Evolutionary conservation across 2,797 vertebrate species (phyloP).

Genomic region (Scolopax rusticola): DNA sequence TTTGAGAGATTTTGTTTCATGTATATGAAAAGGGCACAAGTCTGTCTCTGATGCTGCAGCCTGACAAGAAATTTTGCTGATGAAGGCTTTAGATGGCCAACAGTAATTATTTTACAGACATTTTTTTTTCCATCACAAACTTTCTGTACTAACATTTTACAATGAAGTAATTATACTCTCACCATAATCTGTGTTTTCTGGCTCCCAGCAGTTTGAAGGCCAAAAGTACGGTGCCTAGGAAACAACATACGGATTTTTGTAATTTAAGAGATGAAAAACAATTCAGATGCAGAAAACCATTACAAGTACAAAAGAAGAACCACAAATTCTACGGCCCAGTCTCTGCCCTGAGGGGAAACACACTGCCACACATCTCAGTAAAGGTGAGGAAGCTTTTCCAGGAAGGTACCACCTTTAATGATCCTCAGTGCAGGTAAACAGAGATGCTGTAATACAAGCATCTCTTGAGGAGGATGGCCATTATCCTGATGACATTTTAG

Average conservation of each 20-base stretch:
- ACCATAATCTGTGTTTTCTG: constrained; percentile 98
- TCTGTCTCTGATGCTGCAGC: not conserved
- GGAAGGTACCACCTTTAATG: not conserved
- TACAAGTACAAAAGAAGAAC: not conserved
- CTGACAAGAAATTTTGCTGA: not conserved
- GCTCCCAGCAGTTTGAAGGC: constrained; percentile 98
- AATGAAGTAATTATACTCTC: constrained; percentile 64
- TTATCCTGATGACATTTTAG: not conserved
- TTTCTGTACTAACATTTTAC: not conserved
- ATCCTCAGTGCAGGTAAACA: not conserved
- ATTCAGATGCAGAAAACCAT: not conserved
- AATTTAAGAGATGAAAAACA: not conserved
- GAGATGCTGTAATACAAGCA: not conserved
- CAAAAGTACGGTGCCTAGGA: constrained; percentile 94
- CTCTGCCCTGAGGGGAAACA: not conserved
- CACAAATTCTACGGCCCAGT: not conserved
- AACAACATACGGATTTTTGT: constrained; percentile 29
- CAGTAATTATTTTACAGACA: not conserved
- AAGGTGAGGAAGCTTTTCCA: not conserved
- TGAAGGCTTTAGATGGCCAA: not conserved
- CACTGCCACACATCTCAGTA: not conserved
- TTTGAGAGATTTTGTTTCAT: not conserved
- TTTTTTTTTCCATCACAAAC: not conserved
- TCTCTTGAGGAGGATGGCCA: not conserved
- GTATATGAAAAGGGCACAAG: not conserved